Evolutionary conservation across 2,888 invertebrate genomes (phyloP).

Genomic region (Phoronis australis): DNA sequence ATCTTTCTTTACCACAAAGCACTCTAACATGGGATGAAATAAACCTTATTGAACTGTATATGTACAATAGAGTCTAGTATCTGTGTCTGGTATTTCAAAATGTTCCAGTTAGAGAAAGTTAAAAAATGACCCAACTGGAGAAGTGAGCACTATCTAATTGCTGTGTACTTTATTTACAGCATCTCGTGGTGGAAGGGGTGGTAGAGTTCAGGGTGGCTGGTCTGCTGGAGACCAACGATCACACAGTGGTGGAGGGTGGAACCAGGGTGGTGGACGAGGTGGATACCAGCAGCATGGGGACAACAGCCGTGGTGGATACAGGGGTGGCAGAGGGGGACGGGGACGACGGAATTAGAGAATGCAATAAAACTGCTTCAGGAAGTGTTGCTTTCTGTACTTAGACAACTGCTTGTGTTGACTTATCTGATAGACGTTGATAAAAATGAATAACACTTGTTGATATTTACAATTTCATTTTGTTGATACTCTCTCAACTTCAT

Average conservation of each 20-base stretch:
- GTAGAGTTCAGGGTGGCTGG: slow-evolving; percentile 35
- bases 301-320: slow-evolving; percentile 30
- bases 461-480: no score
- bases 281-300: slow-evolving; percentile 31
- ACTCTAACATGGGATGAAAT: background rate
- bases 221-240: slow-evolving; percentile 24
- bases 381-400: no score
- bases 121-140: no score
- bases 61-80: background rate
- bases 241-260: slow-evolving; percentile 36
- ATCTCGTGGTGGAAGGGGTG: slow-evolving; percentile 38
- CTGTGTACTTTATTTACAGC: slow-evolving; percentile 22
- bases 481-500: no score
- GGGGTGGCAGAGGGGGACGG: slow-evolving; percentile 54
- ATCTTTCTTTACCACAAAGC: background rate
- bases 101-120: no score
- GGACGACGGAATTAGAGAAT: no score
- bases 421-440: no score
- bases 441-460: no score
- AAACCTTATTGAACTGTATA: background rate
- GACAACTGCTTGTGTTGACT: no score
- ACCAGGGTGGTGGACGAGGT: slow-evolving; percentile 28
- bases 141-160: background rate
- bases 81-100: no score
- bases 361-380: no score